phyloP scores from a whole-genome alignment of 2,888 invertebrate species.

The Baccha elongata region DNA sequence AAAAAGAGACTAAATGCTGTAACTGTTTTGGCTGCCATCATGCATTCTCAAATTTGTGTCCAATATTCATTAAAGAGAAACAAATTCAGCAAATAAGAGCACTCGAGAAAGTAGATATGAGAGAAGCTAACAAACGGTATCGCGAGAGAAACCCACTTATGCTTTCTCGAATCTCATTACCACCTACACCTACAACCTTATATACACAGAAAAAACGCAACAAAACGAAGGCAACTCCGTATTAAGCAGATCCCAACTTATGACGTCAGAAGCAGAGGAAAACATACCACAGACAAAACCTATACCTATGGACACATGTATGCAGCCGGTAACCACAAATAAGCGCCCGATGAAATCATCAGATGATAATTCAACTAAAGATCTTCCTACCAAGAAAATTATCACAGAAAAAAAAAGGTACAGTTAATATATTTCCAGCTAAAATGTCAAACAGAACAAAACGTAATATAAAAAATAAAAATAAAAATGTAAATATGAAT shows the following conservation, averaged over 20 bases:
- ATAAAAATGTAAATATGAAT: not conserved
- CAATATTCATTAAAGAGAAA: conserved; percentile 4
- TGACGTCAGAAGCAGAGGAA: too few relatives aligned
- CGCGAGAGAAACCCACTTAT: not conserved
- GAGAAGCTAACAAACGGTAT: conserved; percentile 7
- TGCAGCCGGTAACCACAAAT: not conserved
- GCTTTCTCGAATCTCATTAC: not conserved
- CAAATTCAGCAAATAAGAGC: conserved; percentile 4
- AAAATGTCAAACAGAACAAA: conserved; percentile 10
- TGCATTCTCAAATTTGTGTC: conserved; percentile 6
- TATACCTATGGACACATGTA: too few relatives aligned
- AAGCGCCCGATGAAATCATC: conserved; percentile 1
- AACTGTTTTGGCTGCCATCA: conserved; percentile 2
- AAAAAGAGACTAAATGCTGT: too few relatives aligned
- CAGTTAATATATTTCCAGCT: not conserved
- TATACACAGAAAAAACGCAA: too few relatives aligned
- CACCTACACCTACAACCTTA: not conserved
- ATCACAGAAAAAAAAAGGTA: not conserved
- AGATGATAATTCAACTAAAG: not conserved
- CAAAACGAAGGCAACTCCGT: too few relatives aligned
- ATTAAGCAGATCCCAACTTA: too few relatives aligned
- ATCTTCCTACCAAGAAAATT: not conserved
- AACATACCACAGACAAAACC: too few relatives aligned
- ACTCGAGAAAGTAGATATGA: conserved; percentile 10
- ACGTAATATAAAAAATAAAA: conserved; percentile 8